Evolutionary conservation across 2,113 vertebrate genomes (phyloP).

Genomic region (Corynorhinus townsendii): DNA sequence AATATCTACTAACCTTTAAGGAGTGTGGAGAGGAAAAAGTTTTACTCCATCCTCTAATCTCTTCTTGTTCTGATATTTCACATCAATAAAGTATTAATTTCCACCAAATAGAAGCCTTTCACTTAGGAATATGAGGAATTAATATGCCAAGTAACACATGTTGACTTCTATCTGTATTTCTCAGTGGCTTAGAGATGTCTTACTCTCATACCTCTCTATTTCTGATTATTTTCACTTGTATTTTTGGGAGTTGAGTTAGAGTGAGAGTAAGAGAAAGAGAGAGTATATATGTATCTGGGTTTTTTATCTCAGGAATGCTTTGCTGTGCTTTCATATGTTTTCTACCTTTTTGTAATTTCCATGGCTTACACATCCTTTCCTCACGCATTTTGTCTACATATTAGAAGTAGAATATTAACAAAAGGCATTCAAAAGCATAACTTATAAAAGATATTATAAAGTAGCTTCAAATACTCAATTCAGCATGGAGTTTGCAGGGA

Average conservation of each 20-base stretch:
- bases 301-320: constrained; percentile 13
- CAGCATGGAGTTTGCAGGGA: background rate
- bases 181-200: background rate
- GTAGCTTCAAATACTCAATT: background rate
- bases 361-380: background rate
- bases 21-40: background rate
- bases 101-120: background rate
- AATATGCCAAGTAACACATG: background rate
- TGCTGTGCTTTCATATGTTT: background rate
- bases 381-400: background rate
- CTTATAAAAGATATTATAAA: background rate
- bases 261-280: background rate
- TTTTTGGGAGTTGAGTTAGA: background rate
- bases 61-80: background rate
- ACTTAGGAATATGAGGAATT: background rate
- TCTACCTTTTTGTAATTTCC: background rate
- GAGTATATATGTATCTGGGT: background rate
- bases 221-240: background rate
- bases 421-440: background rate
- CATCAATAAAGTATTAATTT: background rate
- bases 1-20: background rate
- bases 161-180: background rate
- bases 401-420: constrained; percentile 43
- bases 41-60: background rate
- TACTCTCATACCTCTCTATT: background rate